Percentiles rank a stretch among this genome's conserved stretches.
These are phyloP conservation scores for Chymomyza costata DNA, from an alignment of 1,140 invertebrate genomes.

Conservation along the genomic window DNA sequence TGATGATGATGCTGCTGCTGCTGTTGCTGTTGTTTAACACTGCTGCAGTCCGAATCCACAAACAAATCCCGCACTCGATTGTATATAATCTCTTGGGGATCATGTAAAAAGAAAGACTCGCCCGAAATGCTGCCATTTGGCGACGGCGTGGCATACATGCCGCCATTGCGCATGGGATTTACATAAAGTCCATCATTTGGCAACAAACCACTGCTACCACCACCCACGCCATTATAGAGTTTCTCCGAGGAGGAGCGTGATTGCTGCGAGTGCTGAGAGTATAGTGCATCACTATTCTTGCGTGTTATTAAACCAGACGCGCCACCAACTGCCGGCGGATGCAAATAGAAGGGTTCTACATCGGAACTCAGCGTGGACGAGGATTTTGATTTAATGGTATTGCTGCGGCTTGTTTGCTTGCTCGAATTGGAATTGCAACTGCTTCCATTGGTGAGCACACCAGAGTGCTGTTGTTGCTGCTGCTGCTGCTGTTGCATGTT, in stretches of 20 bases:
- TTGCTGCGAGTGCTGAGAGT: constrained; percentile 51
- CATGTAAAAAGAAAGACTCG: constrained; percentile 90
- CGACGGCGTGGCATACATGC: constrained; percentile 60
- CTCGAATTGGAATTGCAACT: constrained; percentile 73
- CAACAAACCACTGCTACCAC: constrained; percentile 28
- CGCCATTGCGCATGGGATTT: constrained; percentile 83
- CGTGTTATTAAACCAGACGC: constrained; percentile 38
- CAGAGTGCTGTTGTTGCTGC: constrained; percentile 37
- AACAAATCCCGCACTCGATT: constrained; percentile 88
- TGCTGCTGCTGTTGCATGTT: constrained; percentile 33
- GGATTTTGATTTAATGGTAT: constrained; percentile 73
- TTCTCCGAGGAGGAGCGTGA: constrained; percentile 74
- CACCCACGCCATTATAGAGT: constrained; percentile 47
- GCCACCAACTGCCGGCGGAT: constrained; percentile 77
- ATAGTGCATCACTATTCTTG: constrained; percentile 61
- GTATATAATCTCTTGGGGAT: constrained; percentile 84
- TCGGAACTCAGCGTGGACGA: constrained; percentile 72
- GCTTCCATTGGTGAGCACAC: constrained; percentile 30
- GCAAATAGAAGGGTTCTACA: constrained; percentile 83
- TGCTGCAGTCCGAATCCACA: constrained; percentile 77
- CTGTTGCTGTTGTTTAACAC: constrained; percentile 59
- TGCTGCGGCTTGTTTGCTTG: constrained; percentile 69
- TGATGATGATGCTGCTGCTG: constrained; percentile 21
- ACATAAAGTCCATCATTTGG: constrained; percentile 87
- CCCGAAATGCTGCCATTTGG: constrained; percentile 75